phyloP scores from a whole-genome alignment of 1,140 invertebrate genomes.

The Macrotrachela quadricornifera region DNA sequence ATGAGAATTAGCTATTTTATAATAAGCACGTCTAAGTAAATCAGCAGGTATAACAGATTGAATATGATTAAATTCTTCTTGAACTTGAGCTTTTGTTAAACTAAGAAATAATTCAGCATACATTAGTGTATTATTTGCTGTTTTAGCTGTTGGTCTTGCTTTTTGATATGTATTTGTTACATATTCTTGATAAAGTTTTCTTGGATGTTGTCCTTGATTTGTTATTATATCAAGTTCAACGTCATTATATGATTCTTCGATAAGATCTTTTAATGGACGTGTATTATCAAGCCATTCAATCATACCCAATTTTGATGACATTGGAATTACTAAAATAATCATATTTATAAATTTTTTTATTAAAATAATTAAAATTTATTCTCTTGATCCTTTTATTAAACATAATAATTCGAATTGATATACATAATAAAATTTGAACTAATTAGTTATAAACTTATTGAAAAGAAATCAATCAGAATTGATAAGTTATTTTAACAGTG shows the following conservation, averaged over 20 bases:
- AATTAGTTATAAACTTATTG: too few relatives aligned
- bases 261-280: slow-evolving; percentile 35
- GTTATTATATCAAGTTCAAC: slow-evolving; percentile 17
- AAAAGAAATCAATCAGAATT: too few relatives aligned
- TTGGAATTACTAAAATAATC: slow-evolving; percentile 26
- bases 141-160: too few relatives aligned
- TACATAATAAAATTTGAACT: too few relatives aligned
- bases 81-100: neutral
- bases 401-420: too few relatives aligned
- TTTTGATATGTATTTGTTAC: too few relatives aligned
- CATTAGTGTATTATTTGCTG: too few relatives aligned
- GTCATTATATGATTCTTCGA: slow-evolving; percentile 14
- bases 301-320: slow-evolving; percentile 37
- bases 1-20: neutral
- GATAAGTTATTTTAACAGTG: too few relatives aligned
- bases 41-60: slow-evolving; percentile 2
- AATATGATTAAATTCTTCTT: slow-evolving; percentile 2
- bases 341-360: slow-evolving; percentile 4
- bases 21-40: slow-evolving; percentile 2
- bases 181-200: too few relatives aligned
- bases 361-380: too few relatives aligned
- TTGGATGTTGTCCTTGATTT: slow-evolving; percentile 14
- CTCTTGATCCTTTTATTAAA: too few relatives aligned
- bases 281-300: slow-evolving; percentile 48
- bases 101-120: too few relatives aligned